Evolutionary conservation across 1,140 invertebrate species (phyloP), one percentile per base, ranked within the genome.

Genomic region (Drosophila takahashii): DNA sequence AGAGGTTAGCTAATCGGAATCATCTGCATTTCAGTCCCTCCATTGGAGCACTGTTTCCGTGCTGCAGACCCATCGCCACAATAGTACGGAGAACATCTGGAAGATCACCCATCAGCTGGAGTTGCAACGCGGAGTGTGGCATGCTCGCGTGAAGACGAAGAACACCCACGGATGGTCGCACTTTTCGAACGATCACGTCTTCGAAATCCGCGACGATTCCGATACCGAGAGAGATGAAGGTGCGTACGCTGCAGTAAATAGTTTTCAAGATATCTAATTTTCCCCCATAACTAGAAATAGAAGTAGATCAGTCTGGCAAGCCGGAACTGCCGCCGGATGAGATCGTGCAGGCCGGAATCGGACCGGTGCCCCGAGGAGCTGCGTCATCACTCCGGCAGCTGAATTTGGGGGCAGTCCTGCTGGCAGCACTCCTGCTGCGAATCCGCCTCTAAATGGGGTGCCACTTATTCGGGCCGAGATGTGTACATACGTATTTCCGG

Each of bases 81-180:
- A 76, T 16, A 77, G 89, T 48, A 71, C 80, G 10, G 79, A 62
- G 4, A 78, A 72, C 70, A 83, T 91, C 56, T 92, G 91, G 91
- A 92, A 92, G 78, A 78, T 92, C 13, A 90, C 79, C 26, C 91
- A 92, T 48, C 75, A 92, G 53, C 86, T 92, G 67, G 90, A 92
- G 47, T 52, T 92, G 54, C 56, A 76, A 1, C 26, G 64, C 0
- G 91, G 91, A n/a, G 37, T 69, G 45, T 92, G 91, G 91, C 79
- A 92, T 57, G 90, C 77, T 3, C 84, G 72, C 13, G 89, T 92
- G 13, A 87, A 79, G 75, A 77, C 89, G 53, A 90, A 77, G 77
- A 92, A 92, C 51, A 91, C 79, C n/a, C 47, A 79, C 10, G 91
- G 91, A 7, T 92, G 91, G 91, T 92, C 91, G n/a, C 65, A 78